phyloP scores from a whole-genome alignment of 2,113 vertebrate species.

The Platichthys flesus region DNA sequence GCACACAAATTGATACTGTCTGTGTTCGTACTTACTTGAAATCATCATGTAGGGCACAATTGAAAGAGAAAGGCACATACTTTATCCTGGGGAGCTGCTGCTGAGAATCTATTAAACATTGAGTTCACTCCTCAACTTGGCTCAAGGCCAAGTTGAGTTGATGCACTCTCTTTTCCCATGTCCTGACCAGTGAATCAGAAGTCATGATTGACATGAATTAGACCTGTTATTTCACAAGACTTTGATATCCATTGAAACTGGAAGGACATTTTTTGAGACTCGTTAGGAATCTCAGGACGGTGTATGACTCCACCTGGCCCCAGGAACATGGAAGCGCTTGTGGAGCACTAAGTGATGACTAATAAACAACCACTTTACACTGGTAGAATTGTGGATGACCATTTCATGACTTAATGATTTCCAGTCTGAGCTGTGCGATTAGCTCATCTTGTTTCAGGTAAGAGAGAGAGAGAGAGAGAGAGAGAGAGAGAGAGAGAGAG shows the following conservation, averaged over 20 bases:
- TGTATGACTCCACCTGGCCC: conserved; percentile 15
- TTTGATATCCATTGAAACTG: conserved; percentile 18
- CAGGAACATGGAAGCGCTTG: conserved; percentile 24
- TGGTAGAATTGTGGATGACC: too few species aligned
- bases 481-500: neutral
- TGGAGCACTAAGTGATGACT: conserved; percentile 10
- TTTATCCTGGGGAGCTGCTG: too few species aligned
- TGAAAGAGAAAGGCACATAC: too few species aligned
- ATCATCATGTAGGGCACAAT: too few species aligned
- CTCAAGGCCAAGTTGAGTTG: too few species aligned
- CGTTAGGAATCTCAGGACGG: conserved; percentile 23
- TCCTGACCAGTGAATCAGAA: too few species aligned
- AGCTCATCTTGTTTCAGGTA: conserved; percentile 40
- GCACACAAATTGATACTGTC: too few species aligned
- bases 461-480: neutral
- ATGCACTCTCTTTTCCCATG: too few species aligned
- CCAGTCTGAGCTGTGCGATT: neutral
- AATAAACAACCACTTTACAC: neutral
- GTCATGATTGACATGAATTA: too few species aligned
- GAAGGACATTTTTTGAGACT: conserved; percentile 4
- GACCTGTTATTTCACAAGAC: conserved; percentile 7
- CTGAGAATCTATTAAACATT: too few species aligned
- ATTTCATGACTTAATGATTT: neutral
- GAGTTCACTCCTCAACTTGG: too few species aligned
- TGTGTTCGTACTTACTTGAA: too few species aligned